Conservation (phyloP, 1,140 invertebrate species). For the Pseudomyrmex dendroicus region DNA sequence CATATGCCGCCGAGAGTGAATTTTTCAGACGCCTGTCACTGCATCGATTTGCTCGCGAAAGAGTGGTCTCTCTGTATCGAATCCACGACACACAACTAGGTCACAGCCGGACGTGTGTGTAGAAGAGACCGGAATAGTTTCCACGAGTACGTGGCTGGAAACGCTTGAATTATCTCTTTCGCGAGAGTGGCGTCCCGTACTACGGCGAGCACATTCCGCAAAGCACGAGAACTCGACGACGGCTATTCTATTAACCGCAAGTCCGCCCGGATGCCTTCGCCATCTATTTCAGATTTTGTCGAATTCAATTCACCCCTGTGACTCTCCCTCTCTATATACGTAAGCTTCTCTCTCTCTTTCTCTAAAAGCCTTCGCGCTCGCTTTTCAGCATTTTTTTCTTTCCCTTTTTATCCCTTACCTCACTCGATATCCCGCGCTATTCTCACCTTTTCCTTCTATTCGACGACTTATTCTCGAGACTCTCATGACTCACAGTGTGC, state of each 20-base stretch:
- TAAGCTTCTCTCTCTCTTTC: background rate
- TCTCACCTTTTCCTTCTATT: background rate
- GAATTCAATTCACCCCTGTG: constrained; percentile 56
- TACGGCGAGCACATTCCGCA: constrained; percentile 23
- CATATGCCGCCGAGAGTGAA: constrained; percentile 55
- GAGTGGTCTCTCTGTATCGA: constrained; percentile 41
- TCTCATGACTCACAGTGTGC: background rate
- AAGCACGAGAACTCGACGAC: constrained; percentile 17
- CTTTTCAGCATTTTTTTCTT: constrained; percentile 22
- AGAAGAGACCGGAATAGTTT: constrained; percentile 58
- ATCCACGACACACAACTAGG: constrained; percentile 44
- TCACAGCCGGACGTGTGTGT: constrained; percentile 10
- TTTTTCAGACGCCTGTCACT: constrained; percentile 46
- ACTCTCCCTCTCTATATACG: background rate
- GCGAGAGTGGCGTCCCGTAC: constrained; percentile 25
- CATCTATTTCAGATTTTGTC: constrained; percentile 66
- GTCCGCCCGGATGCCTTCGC: constrained; percentile 43
- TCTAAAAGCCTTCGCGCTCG: background rate
- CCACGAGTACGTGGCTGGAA: constrained; percentile 52
- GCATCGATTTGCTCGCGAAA: constrained; percentile 55
- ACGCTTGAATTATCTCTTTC: constrained; percentile 68
- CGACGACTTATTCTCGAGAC: background rate
- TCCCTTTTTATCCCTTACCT: background rate
- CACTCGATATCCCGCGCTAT: background rate
- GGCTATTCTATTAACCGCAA: constrained; percentile 68